Evolutionary conservation across 2,888 invertebrate genomes (phyloP).

Genomic region (Allophyes oxyacanthae): DNA sequence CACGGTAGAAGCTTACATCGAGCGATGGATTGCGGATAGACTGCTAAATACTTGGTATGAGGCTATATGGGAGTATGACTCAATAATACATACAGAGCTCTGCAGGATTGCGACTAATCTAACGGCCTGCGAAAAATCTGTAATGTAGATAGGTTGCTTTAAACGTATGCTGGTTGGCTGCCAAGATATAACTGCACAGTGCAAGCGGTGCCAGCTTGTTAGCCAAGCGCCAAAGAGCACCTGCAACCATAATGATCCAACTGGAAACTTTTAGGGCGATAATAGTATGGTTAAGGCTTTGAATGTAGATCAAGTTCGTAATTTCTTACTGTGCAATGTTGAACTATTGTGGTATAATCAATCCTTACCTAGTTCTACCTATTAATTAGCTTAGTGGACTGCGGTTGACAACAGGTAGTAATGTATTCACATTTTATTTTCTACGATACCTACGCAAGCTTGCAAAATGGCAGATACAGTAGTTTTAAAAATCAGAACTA

Average conservation of each 20-base stretch:
- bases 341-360: constrained; percentile 24
- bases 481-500: no score
- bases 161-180: constrained; percentile 27
- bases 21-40: no score
- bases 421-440: constrained; percentile 9
- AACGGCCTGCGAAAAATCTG: constrained; percentile 21
- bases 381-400: constrained; percentile 29
- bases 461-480: neutral
- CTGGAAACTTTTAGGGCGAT: constrained; percentile 2
- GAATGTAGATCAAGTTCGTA: no score
- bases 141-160: constrained; percentile 22
- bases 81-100: neutral
- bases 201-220: constrained; percentile 12
- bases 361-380: constrained; percentile 24
- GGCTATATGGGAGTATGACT: constrained; percentile 1
- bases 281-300: no score
- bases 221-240: constrained; percentile 6
- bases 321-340: no score
- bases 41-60: no score
- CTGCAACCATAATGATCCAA: constrained; percentile 1
- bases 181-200: constrained; percentile 31
- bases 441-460: no score
- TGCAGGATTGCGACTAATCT: neutral
- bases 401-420: constrained; percentile 11
- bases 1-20: no score